Base-by-base conservation (phyloP, 2,113 vertebrate genomes). In the Leucopsar rothschildi region DNA sequence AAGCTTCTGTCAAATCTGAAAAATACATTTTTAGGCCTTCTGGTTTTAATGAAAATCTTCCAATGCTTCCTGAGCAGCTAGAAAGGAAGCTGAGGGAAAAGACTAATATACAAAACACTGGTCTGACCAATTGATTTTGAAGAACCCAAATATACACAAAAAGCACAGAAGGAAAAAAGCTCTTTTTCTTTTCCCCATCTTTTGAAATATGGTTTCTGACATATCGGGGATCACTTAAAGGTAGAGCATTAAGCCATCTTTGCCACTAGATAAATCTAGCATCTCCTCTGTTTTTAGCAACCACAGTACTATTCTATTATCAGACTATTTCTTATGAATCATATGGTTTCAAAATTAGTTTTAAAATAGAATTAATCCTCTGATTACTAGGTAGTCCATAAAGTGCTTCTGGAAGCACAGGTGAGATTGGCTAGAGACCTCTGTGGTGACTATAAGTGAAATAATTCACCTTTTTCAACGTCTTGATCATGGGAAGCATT, bases 31-130 rank as follows among this genome's bases (percentile, higher is more conserved):
- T 60, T 64, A 78, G 35, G 24, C 56, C n/a, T 93, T 75, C 79
- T 95, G 63, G 47, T 82, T 96, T 90, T 83, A 90, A 94, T 78
- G 56, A 92, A 61, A 81, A 84, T 60, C n/a, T 83, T 94, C 66
- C 52, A 78, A 6, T 52, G 55, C 27, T 63, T 35, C 44, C 55
- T 13, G 6, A 86, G 29, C 44, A 86, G 19, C 31, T 42, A 83
- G 42, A 73, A 84, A 81, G 40, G 19, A 91, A 88, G 47, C 60
- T 86, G 69, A 93, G 31, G n/a, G 50, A 85, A 49, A 93, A 50
- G 19, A 78, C 23, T 27, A 25, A 21, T 13, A 60, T 18, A 68
- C 20, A 71, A 88, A 52, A 81, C 1, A 8, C 7, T 1, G 9
- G 22, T 44, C 44, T 50, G 56, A 92, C 24, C 56, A 90, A 75